Base-by-base conservation (phyloP, 2,113 vertebrate genomes). In the Dendropsophus ebraccatus region DNA sequence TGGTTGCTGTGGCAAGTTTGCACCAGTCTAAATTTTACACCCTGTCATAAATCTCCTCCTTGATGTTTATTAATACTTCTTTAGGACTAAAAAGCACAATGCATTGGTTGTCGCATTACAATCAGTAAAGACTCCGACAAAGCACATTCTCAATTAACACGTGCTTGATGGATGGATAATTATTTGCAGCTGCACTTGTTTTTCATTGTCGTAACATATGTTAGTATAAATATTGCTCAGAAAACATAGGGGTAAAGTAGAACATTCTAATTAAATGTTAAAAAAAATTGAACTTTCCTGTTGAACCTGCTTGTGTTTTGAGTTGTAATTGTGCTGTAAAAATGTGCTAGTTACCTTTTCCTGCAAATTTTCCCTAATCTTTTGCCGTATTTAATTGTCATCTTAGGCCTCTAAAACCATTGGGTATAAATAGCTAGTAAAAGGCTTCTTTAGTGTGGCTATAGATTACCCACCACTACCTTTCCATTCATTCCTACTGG, bases 181-280 rank as follows among this genome's bases (percentile, higher is more conserved):
- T 35, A 32, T 54, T 52, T 32, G 75, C 25, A 54, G 75, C 75
- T 77, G 49, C 49, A 77, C 50, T 32, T 77, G 73, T 76, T 50
- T 76, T 17, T 49, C 52, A 30, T 28, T 54, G 50, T 0, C 12
- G 49, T 54, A 50, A 52, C 74, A 76, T 76, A 30, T 76, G n/a
- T 8, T 21, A 49, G 32, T 52, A 32, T 32, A 54, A 54, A 54
- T 77, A 32, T 77, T 77, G 23, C 30, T 77, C 28, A 54, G 16
- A 77, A 32, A 73, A 23, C 19, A 73, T n/a, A 41, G 69, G 9
- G 37, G 21, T 41, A 73, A 45, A 73, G 69, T 23, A 37, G 21
- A 45, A 45, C 35, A 73, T 73, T 41, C 21, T 23, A 73, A 45
- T 73, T 23, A 41, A 6, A 41, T n/a, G 37, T 45, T n/a, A 45